phyloP scores from a whole-genome alignment of 1,140 invertebrate genomes.

The Drosophila suzukii region DNA sequence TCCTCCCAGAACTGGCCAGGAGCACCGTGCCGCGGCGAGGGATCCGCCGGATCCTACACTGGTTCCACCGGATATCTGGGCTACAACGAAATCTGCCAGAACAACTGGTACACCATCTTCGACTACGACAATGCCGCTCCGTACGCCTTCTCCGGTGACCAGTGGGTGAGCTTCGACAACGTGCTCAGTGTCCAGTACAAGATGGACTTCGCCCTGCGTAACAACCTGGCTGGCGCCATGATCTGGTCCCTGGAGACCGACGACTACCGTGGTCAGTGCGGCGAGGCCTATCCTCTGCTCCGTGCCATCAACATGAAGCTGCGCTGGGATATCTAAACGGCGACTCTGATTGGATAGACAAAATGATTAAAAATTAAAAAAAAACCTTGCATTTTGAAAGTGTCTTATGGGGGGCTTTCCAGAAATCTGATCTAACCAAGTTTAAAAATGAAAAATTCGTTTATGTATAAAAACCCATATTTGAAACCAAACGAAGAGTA shows the following conservation, averaged over 20 bases:
- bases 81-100: slow-evolving; percentile 89
- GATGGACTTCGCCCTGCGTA: slow-evolving; percentile 64
- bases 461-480: no score
- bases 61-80: slow-evolving; percentile 88
- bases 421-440: no score
- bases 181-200: slow-evolving; percentile 81
- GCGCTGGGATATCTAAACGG: slow-evolving; percentile 61
- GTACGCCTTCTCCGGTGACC: slow-evolving; percentile 81
- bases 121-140: slow-evolving; percentile 51
- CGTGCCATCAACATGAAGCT: slow-evolving; percentile 74
- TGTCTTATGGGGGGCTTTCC: no score
- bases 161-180: slow-evolving; percentile 85
- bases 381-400: not conserved
- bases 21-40: slow-evolving; percentile 86
- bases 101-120: slow-evolving; percentile 62
- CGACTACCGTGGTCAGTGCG: slow-evolving; percentile 89
- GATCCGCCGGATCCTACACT: slow-evolving; percentile 89
- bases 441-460: no score
- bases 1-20: slow-evolving; percentile 85
- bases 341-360: not conserved
- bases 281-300: slow-evolving; percentile 85
- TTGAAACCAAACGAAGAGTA: no score
- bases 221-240: slow-evolving; percentile 90
- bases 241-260: slow-evolving; percentile 92
- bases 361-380: not conserved